These are phyloP conservation scores for Formica selysi DNA, from an alignment of 1,140 invertebrate species.

Conservation along the genomic window DNA sequence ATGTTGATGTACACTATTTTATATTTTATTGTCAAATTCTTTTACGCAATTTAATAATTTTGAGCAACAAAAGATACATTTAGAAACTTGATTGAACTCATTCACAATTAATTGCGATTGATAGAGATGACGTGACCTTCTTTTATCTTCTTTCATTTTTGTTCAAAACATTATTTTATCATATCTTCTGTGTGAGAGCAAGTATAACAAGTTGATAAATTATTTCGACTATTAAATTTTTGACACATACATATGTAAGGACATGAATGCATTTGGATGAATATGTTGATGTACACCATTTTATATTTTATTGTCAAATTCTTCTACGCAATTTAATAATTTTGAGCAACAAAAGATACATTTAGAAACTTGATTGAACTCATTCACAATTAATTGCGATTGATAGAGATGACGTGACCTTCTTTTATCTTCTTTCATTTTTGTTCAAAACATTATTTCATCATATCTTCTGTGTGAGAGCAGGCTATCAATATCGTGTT, in stretches of 20 bases:
- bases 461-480: conserved; percentile 25
- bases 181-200: too few species aligned
- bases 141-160: too few species aligned
- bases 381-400: conserved; percentile 2
- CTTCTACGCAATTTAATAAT: not conserved
- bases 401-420: too few species aligned
- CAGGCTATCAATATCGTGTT: conserved; percentile 11
- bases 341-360: not conserved
- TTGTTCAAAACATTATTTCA: not conserved
- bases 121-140: too few species aligned
- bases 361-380: conserved; percentile 17
- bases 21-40: not conserved
- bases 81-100: conserved; percentile 20
- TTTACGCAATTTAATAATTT: not conserved
- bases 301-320: not conserved
- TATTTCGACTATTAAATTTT: conserved; percentile 33
- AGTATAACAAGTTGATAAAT: not conserved
- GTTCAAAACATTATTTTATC: too few species aligned
- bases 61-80: not conserved
- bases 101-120: not conserved
- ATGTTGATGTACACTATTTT: not conserved
- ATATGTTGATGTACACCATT: not conserved
- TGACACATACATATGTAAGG: not conserved
- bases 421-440: conserved; percentile 1
- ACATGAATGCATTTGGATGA: not conserved